phyloP scores from a whole-genome alignment of 1,140 invertebrate species.

The Drosophila simulans region DNA sequence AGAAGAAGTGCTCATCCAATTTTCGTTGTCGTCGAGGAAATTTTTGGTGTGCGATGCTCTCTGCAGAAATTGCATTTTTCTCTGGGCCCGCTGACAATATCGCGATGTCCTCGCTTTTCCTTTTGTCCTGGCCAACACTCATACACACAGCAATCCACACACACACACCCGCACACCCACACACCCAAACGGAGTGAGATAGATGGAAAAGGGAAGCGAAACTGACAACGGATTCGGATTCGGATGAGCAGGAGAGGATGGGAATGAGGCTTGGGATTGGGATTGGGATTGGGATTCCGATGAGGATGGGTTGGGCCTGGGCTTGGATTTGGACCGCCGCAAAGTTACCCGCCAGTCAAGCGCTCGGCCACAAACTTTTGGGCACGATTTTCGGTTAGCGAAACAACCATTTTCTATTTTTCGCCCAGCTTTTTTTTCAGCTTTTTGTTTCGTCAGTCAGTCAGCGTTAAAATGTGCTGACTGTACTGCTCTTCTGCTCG shows the following conservation, averaged over 20 bases:
- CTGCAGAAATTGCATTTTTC: constrained; percentile 75
- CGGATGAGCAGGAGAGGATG: constrained; percentile 20
- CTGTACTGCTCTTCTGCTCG: constrained; percentile 27
- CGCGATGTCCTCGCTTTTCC: constrained; percentile 65
- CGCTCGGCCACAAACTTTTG: constrained; percentile 60
- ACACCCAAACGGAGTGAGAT: constrained; percentile 28
- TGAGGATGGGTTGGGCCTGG: neutral
- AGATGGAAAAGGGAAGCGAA: constrained; percentile 48
- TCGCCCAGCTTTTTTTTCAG: neutral
- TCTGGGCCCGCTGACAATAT: constrained; percentile 65
- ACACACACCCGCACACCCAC: neutral
- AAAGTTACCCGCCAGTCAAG: constrained; percentile 59
- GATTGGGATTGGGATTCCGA: constrained; percentile 4
- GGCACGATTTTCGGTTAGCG: constrained; percentile 62
- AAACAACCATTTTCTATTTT: constrained; percentile 39
- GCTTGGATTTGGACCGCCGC: constrained; percentile 31
- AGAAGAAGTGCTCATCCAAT: constrained; percentile 70
- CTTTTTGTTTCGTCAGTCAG: constrained; percentile 32
- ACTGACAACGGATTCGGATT: constrained; percentile 53
- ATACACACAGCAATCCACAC: constrained; percentile 4
- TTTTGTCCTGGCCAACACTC: constrained; percentile 49
- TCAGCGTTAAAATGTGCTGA: constrained; percentile 54
- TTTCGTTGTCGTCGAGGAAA: constrained; percentile 72
- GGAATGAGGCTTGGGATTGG: constrained; percentile 5
- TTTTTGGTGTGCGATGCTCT: constrained; percentile 70